A percentile compares a stretch with the other conserved stretches of the same genome.
These are phyloP conservation scores for Machimus atricapillus DNA, from an alignment of 2,888 invertebrate genomes.

Conservation along the genomic window DNA sequence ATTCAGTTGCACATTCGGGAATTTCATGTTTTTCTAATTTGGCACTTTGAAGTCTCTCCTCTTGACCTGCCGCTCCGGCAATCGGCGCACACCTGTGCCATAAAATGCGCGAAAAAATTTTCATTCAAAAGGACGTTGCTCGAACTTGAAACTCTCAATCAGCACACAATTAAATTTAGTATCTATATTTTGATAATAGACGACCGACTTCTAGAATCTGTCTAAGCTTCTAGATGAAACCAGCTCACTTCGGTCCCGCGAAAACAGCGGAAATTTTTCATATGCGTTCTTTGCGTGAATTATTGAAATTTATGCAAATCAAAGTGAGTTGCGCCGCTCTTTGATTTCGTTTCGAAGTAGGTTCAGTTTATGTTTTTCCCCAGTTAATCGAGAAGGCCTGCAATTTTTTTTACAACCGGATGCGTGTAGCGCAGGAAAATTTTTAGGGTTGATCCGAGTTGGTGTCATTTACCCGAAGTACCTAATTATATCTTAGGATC, in stretches of 20 bases:
- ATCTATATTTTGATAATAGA: background rate
- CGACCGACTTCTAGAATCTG: background rate
- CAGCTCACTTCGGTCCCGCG: background rate
- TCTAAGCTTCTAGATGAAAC: background rate
- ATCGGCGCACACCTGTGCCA: background rate
- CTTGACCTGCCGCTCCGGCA: background rate
- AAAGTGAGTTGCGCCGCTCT: background rate
- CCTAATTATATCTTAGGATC: background rate
- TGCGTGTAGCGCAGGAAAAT: background rate
- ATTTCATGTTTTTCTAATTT: background rate
- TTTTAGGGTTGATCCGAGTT: background rate
- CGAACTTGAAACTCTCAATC: conserved; percentile 43
- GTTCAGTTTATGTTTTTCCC: background rate
- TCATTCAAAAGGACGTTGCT: conserved; percentile 42
- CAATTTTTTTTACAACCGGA: background rate
- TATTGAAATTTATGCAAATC: background rate
- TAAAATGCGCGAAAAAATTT: background rate
- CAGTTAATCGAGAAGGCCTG: background rate
- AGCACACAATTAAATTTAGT: background rate
- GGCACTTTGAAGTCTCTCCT: background rate
- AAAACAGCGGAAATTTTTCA: background rate
- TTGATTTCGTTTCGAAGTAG: background rate
- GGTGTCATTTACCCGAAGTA: background rate
- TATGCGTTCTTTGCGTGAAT: background rate
- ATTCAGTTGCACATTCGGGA: background rate